Conservation (phyloP, 2,888 invertebrate species). For the Agapetus fuscipes region DNA sequence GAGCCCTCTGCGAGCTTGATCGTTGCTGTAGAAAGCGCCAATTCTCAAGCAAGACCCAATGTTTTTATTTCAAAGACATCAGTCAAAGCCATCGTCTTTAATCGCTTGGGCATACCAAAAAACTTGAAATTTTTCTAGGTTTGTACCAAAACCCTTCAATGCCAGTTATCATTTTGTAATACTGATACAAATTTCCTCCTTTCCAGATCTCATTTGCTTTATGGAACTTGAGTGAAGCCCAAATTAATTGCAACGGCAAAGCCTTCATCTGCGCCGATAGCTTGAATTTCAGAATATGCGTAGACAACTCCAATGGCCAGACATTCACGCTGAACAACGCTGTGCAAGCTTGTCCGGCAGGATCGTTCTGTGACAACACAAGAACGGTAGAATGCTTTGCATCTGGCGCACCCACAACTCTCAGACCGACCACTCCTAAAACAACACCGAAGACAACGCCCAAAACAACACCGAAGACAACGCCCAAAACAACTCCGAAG, state of each 20-base stretch:
- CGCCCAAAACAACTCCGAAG: not conserved
- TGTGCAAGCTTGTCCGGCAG: conserved; percentile 33
- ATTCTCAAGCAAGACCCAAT: too few species aligned
- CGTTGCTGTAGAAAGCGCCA: too few species aligned
- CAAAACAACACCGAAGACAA: not conserved
- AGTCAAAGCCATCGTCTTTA: too few species aligned
- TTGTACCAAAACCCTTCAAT: too few species aligned
- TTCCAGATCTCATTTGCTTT: too few species aligned
- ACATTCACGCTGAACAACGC: conserved; percentile 36
- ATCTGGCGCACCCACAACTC: conserved; percentile 25
- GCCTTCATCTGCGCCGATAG: conserved; percentile 39
- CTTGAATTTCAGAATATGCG: conserved; percentile 43
- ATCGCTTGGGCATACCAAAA: too few species aligned
- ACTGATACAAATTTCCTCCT: too few species aligned
- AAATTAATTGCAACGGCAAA: conserved; percentile 40
- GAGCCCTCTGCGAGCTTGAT: too few species aligned
- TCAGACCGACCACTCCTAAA: not conserved
- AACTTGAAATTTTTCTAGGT: too few species aligned
- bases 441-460: not conserved
- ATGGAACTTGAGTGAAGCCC: too few species aligned
- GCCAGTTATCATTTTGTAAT: too few species aligned
- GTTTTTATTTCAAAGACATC: too few species aligned
- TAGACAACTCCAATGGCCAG: conserved; percentile 36
- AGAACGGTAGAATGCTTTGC: conserved; percentile 35
- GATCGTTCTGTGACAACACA: conserved; percentile 30